A percentile compares a stretch with the other conserved stretches of the same genome.
Evolutionary conservation across 1,140 invertebrate species (phyloP).

Genomic region (Drosophila azteca): DNA sequence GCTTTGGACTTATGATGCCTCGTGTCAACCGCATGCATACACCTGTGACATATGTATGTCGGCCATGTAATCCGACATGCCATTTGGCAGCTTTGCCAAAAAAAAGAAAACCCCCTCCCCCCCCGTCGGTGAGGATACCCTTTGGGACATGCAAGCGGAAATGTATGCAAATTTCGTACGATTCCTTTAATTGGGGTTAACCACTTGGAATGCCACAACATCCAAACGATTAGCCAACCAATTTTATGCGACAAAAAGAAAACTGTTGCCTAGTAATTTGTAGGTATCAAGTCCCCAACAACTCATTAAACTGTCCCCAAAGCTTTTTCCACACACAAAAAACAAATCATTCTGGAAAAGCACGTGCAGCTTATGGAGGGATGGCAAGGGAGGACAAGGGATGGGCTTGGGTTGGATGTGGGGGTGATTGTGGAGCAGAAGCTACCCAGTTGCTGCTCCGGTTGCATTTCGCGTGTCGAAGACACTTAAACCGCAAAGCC

Average conservation of each 20-base stretch:
- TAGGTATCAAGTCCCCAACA: conserved; percentile 20
- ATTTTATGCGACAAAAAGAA: conserved; percentile 30
- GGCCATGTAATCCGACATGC: conserved; percentile 56
- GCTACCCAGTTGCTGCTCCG: conserved; percentile 40
- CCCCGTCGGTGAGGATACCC: background rate
- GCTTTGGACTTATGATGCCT: background rate
- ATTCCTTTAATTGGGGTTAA: conserved; percentile 52
- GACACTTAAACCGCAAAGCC: conserved; percentile 79
- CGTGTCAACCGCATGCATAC: conserved; percentile 35
- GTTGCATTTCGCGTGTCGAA: conserved; percentile 77
- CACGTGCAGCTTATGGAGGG: conserved; percentile 50
- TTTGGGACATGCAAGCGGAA: conserved; percentile 39
- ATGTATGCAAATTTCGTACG: conserved; percentile 54
- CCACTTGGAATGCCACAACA: conserved; percentile 68
- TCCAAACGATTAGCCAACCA: conserved; percentile 54
- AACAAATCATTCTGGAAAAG: conserved; percentile 43
- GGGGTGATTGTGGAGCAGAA: conserved; percentile 13
- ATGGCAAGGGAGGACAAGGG: conserved; percentile 13
- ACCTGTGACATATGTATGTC: conserved; percentile 54
- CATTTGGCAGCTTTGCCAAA: conserved; percentile 48
- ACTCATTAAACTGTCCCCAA: conserved; percentile 70
- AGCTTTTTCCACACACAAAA: conserved; percentile 62
- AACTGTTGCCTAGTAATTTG: conserved; percentile 47
- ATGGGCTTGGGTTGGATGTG: conserved; percentile 2
- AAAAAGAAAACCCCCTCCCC: too few relatives aligned